Conservation (phyloP, 2,888 invertebrate species). For the Hartigia nigra region DNA sequence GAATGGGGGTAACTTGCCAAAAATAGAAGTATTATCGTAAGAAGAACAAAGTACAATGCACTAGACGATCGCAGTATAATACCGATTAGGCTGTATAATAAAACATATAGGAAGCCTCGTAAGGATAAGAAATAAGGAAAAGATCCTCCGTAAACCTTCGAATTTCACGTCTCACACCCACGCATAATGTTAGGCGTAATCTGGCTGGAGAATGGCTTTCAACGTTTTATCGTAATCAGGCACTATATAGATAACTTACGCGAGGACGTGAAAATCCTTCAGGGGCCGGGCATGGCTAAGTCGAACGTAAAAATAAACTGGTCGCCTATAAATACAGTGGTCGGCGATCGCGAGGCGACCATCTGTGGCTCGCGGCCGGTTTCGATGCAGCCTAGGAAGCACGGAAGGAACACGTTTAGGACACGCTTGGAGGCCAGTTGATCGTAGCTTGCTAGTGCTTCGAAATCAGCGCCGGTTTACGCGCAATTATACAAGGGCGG, state of each 20-base stretch:
- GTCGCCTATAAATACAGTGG: slow-evolving; percentile 60
- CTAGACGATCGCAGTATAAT: not conserved
- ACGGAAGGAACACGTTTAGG: not conserved
- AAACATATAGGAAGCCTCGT: not conserved
- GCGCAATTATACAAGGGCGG: not conserved
- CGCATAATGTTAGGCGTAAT: not conserved
- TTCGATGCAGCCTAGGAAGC: not conserved
- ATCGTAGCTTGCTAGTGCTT: not conserved
- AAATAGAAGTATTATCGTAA: not conserved
- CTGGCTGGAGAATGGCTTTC: not conserved
- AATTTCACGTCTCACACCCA: not conserved
- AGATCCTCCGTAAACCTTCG: not conserved
- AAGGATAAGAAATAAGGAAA: not conserved
- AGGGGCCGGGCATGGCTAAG: slow-evolving; percentile 4
- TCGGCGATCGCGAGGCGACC: slow-evolving; percentile 57
- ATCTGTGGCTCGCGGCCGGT: slow-evolving; percentile 42
- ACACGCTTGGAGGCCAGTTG: not conserved
- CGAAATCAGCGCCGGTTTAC: not conserved
- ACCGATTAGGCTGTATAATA: not conserved
- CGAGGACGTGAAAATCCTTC: not conserved
- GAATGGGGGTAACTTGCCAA: not conserved
- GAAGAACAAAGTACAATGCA: not conserved
- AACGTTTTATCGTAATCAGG: not conserved
- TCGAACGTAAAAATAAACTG: slow-evolving; percentile 24
- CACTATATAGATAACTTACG: slow-evolving; percentile 12